Evolutionary conservation across 2,113 vertebrate genomes (phyloP), one percentile per base, ranked within the genome.

Genomic region (Ciconia stormi): DNA sequence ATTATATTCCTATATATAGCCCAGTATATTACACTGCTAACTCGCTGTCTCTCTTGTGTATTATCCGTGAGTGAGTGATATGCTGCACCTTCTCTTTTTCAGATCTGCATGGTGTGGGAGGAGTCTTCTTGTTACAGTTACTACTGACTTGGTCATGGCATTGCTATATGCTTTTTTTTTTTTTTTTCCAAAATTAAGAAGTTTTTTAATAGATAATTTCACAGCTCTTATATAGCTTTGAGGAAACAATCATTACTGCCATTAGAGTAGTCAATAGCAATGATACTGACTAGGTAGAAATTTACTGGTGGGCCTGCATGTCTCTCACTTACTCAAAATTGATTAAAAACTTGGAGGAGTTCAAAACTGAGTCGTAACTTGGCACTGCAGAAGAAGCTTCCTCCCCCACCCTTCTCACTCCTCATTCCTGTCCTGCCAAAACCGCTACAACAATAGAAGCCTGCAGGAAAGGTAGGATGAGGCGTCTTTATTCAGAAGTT

Each of bases 341-440:
- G 50, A 49, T 94, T 95, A 66, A 90, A 96, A 88, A 66, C 10
- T 14, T 88, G 90, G 82, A 94, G 95, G 82, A 96, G 70, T 79
- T 96, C 44, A 87, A 76, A 95, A 89, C 52, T 91, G 93, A 97
- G 46, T 96, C 93, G 96, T 90, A 86, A 82, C 53, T 90, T 94
- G 78, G 95, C 90, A 63, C 46, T 82, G 77, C 56, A 91, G 50
- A 46, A 89, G 87, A 6, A 72, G 77, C 78, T 96, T 93, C 90
- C 87, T 87, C 84, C 81, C 29, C 91, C 91, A 91, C 78, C 84
- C 94, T 95, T 76, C 82, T 91, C 23, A 13, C n/a, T 87, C 56
- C 56, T 84, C 40, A 85, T 91, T 92, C 56, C 61, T 91, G 47
- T 90, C 73, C 82, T 94, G 49, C 40, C 44, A 85, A 76, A 90